Base-by-base conservation (phyloP, 30 jellyfish, hydroid and myxozoan species). In the Pelagia noctiluca region DNA sequence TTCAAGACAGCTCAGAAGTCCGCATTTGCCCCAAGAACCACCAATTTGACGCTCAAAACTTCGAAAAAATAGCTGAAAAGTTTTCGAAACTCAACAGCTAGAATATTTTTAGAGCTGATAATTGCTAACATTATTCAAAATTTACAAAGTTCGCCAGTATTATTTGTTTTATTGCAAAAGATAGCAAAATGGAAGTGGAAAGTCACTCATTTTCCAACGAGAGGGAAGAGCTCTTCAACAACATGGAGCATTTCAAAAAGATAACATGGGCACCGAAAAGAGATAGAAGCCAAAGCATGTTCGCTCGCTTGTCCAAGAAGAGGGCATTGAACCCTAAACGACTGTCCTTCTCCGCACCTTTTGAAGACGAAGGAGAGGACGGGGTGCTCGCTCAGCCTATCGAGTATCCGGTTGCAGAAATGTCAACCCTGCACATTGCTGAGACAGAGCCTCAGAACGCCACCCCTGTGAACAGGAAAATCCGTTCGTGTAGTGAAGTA, bases 241-340 rank as follows among this genome's bases (percentile, higher is more conserved):
- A 52, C 36, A 50, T 80, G 29, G 57, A 65, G 33, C 35, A 28
- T 21, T 22, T 30, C 47, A 50, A 69, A 50, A 69, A 69, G 0
- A 50, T 80, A 0, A 80, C 91, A 10, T 80, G 91, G 91, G 91
- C 91, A 31, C 91, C 91, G 61, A 66, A 46, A 37, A 64, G 91
- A 24, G 77, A 21, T n/a, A 31, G 91, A 29, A 64, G 84, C 70
- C 36, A 67, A 53, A 80, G 82, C 67, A 65, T 65, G 83, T 65
- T 79, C 23, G 71, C 73, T 0, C 64, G 84, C n/a, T 24, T 34
- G 13, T 37, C 70, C 12, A 33, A 50, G 11, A 80, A 50, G 34
- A 28, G 23, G 52, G 49, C 68, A 19, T 19, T 1, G 31, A 68
- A 49, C 48, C 91, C 91, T 11, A 50, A 78, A 19, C 64, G 83